Conservation (phyloP, 2,113 vertebrate species). For the Catagonus wagneri region DNA sequence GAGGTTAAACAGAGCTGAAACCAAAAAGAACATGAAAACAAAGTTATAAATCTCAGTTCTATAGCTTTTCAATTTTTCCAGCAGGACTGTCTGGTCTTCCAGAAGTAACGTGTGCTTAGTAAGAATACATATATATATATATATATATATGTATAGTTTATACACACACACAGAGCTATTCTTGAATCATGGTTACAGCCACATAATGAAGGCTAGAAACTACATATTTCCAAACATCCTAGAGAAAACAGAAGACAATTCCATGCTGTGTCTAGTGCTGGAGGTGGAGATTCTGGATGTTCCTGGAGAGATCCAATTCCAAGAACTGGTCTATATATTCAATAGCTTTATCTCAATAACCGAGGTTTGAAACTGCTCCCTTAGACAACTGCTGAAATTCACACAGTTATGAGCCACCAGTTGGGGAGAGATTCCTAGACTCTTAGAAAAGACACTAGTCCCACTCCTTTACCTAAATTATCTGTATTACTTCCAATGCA, state of each 20-base stretch:
- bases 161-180: neutral
- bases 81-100: neutral
- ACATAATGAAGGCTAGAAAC: neutral
- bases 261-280: neutral
- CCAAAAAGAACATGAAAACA: slow-evolving; percentile 74
- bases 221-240: neutral
- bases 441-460: slow-evolving; percentile 48
- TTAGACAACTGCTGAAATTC: slow-evolving; percentile 34
- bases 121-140: neutral
- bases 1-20: slow-evolving; percentile 98
- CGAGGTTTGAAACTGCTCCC: slow-evolving; percentile 20
- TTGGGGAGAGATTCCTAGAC: neutral
- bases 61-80: neutral
- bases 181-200: neutral
- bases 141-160: neutral
- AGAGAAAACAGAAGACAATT: slow-evolving; percentile 20
- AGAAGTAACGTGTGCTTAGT: neutral
- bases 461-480: slow-evolving; percentile 49
- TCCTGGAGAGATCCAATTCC: neutral
- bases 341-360: neutral
- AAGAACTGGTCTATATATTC: neutral
- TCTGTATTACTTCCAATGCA: slow-evolving; percentile 32
- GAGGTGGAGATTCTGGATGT: neutral
- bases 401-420: neutral
- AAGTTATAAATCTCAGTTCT: slow-evolving; percentile 12